These are phyloP conservation scores for Kryptolebias ocellatus DNA, from an alignment of 2,797 vertebrate species.

Conservation along the genomic window DNA sequence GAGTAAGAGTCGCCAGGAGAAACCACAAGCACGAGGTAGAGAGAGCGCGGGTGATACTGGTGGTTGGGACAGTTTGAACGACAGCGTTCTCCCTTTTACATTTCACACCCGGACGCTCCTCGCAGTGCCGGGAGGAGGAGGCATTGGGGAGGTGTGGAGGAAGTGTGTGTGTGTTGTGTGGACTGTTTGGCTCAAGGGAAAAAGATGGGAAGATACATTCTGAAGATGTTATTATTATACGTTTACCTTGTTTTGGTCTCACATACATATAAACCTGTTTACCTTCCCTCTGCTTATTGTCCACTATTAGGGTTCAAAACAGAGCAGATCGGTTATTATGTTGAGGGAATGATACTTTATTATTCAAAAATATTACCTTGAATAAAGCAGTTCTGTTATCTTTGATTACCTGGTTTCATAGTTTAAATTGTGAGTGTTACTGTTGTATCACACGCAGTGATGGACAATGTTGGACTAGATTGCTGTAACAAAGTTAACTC, in stretches of 20 bases:
- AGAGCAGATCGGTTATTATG: too few relatives aligned
- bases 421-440: too few relatives aligned
- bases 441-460: too few relatives aligned
- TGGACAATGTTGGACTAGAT: too few relatives aligned
- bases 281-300: not conserved
- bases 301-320: too few relatives aligned
- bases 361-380: too few relatives aligned
- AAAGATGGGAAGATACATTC: constrained; percentile 76
- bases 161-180: constrained; percentile 43
- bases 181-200: constrained; percentile 78
- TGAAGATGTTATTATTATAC: constrained; percentile 79
- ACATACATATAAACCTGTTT: constrained; percentile 8
- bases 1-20: constrained; percentile 53
- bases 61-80: constrained; percentile 88
- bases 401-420: too few relatives aligned
- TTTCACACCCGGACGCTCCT: constrained; percentile 94
- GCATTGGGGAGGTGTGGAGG: constrained; percentile 41
- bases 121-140: constrained; percentile 64
- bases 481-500: too few relatives aligned
- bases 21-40: constrained; percentile 25
- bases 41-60: constrained; percentile 49
- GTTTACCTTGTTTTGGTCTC: constrained; percentile 75
- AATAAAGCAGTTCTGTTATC: too few relatives aligned
- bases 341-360: too few relatives aligned
- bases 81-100: constrained; percentile 95